Percentiles rank a stretch among this genome's conserved stretches.
phyloP scores from a whole-genome alignment of 2,888 invertebrate genomes.

The Drosophila macrospina region DNA sequence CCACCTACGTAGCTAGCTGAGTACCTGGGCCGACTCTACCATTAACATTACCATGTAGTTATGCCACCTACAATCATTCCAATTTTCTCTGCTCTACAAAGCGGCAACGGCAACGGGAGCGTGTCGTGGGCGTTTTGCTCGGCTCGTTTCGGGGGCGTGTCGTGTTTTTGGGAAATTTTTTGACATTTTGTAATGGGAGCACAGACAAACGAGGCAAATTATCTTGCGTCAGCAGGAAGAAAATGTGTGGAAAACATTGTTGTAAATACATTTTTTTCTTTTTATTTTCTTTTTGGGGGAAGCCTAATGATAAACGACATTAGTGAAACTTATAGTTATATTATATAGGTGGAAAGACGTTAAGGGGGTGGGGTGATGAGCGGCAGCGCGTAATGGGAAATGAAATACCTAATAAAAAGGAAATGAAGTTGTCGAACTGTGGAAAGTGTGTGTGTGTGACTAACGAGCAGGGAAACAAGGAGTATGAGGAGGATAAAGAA shows the following conservation, averaged over 20 bases:
- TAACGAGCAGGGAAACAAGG: slow-evolving; percentile 40
- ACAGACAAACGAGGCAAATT: slow-evolving; percentile 67
- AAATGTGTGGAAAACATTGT: slow-evolving; percentile 53
- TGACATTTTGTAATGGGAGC: slow-evolving; percentile 77
- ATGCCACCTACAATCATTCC: slow-evolving; percentile 72
- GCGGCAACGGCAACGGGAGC: slow-evolving; percentile 39
- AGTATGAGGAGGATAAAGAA: not conserved
- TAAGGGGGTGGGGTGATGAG: slow-evolving; percentile 8
- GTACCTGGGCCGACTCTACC: slow-evolving; percentile 41
- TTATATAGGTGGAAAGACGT: not conserved
- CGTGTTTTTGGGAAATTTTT: slow-evolving; percentile 57
- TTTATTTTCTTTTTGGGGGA: slow-evolving; percentile 21
- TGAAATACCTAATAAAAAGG: slow-evolving; percentile 30
- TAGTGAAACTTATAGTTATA: slow-evolving; percentile 54
- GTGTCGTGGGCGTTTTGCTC: slow-evolving; percentile 72
- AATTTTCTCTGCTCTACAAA: slow-evolving; percentile 33
- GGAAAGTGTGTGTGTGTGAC: slow-evolving; percentile 16
- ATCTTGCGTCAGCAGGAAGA: slow-evolving; percentile 77
- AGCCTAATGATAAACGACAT: slow-evolving; percentile 79
- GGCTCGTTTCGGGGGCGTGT: slow-evolving; percentile 51
- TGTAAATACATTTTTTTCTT: slow-evolving; percentile 39
- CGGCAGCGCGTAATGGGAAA: slow-evolving; percentile 52
- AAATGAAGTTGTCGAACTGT: slow-evolving; percentile 62
- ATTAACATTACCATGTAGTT: slow-evolving; percentile 62
- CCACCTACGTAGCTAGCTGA: slow-evolving; percentile 36